Percentiles rank a stretch among this genome's conserved stretches.
Conservation (phyloP, 2,888 invertebrate species). For the Drosophila mimica region DNA sequence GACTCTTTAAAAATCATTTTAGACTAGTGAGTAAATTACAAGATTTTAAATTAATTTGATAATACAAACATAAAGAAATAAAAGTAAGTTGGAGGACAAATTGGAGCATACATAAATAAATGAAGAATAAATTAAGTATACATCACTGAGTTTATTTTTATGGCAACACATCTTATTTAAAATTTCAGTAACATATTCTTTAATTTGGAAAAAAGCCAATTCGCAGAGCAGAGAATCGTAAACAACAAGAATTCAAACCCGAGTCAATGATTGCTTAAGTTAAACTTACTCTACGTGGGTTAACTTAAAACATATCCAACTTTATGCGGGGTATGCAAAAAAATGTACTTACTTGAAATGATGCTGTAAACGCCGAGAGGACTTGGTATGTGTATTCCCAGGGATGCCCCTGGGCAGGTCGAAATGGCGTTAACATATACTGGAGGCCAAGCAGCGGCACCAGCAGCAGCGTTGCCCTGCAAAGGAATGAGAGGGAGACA, state of each 20-base stretch:
- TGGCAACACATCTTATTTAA: not conserved
- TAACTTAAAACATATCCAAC: not conserved
- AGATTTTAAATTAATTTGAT: not conserved
- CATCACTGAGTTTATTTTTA: not conserved
- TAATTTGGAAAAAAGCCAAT: not conserved
- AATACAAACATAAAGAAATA: not conserved
- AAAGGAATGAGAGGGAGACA: constrained; percentile 15
- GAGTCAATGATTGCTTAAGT: not conserved
- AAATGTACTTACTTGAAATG: constrained; percentile 90
- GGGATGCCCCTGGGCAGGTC: constrained; percentile 89
- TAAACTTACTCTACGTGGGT: not conserved
- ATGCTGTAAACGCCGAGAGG: constrained; percentile 93
- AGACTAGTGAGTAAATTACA: not conserved
- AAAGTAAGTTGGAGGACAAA: not conserved
- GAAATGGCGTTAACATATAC: constrained; percentile 94
- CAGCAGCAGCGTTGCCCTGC: constrained; percentile 93
- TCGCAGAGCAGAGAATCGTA: not conserved
- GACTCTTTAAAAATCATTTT: not conserved
- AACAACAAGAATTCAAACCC: not conserved
- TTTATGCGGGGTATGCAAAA: constrained; percentile 14
- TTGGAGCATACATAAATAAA: not conserved
- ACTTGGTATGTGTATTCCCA: constrained; percentile 93
- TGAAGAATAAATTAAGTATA: not conserved
- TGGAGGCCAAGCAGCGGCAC: constrained; percentile 96
- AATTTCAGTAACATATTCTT: not conserved